A percentile compares a stretch with the other conserved stretches of the same genome.
These are phyloP conservation scores for Minunthozetes semirufus DNA, from an alignment of 2,888 invertebrate genomes.

Conservation along the genomic window DNA sequence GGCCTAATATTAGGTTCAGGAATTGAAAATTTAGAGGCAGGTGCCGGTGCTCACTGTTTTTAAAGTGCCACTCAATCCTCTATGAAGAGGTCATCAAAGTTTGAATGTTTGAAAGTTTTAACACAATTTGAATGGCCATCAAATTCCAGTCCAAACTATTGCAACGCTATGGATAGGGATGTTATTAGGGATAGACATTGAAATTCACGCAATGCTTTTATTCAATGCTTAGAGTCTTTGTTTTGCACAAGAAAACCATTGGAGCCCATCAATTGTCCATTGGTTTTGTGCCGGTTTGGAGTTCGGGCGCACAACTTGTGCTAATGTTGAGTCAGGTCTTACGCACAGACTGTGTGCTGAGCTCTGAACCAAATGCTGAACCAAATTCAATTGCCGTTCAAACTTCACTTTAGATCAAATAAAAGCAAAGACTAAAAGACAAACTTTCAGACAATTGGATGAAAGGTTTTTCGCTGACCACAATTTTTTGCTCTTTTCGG, in stretches of 20 bases:
- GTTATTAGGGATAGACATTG: background rate
- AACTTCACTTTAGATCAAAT: constrained; percentile 25
- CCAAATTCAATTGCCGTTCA: constrained; percentile 27
- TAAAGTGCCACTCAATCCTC: constrained; percentile 25
- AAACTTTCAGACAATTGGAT: background rate
- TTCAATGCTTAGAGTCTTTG: background rate
- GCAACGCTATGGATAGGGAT: background rate
- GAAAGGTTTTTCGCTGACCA: background rate
- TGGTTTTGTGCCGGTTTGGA: background rate
- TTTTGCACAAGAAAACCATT: constrained; percentile 30
- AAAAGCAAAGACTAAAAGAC: background rate
- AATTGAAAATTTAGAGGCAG: constrained; percentile 29
- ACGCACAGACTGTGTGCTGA: background rate
- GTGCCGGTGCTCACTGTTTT: constrained; percentile 25
- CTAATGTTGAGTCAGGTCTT: background rate
- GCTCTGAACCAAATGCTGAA: constrained; percentile 24
- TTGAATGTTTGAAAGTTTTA: constrained; percentile 17
- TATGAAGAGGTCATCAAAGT: constrained; percentile 27
- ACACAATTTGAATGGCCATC: constrained; percentile 29
- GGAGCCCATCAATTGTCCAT: constrained; percentile 27
- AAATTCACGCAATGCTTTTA: constrained; percentile 21
- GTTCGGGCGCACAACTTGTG: constrained; percentile 17
- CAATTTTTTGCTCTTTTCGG: background rate
- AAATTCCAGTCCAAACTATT: background rate
- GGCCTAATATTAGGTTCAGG: background rate